phyloP scores from a whole-genome alignment of 2,113 vertebrate genomes.

The Centrocercus urophasianus region DNA sequence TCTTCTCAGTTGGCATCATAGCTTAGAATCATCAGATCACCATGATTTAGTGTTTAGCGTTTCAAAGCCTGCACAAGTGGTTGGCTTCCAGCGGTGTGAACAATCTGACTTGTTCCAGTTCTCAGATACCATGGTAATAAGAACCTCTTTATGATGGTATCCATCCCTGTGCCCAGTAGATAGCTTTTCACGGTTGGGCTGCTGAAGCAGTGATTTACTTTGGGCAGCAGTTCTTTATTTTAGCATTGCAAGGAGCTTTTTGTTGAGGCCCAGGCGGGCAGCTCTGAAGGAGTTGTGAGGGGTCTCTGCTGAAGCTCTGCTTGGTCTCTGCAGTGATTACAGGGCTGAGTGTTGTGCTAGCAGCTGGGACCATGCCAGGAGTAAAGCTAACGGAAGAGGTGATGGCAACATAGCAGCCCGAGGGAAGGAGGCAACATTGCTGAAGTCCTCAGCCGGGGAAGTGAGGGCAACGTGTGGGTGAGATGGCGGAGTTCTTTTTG shows the following conservation, averaged over 20 bases:
- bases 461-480: background rate
- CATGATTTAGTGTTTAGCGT: no score
- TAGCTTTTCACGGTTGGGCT: background rate
- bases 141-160: background rate
- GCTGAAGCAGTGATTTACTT: rapidly evolving
- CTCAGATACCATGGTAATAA: no score
- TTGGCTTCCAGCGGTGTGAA: background rate
- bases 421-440: background rate
- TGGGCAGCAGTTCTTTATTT: background rate
- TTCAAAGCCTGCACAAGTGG: background rate
- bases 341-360: background rate
- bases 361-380: background rate
- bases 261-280: background rate
- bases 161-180: background rate
- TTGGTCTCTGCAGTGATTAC: background rate
- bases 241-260: background rate
- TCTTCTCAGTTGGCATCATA: background rate
- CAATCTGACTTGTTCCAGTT: background rate
- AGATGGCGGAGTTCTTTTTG: slow-evolving; percentile 6
- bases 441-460: slow-evolving; percentile 7
- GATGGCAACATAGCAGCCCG: background rate
- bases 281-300: background rate
- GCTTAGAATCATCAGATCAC: background rate
- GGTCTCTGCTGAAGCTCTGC: background rate
- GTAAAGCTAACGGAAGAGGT: background rate